phyloP scores from a whole-genome alignment of 2,113 vertebrate species.

The Pelvicachromis taeniatus region DNA sequence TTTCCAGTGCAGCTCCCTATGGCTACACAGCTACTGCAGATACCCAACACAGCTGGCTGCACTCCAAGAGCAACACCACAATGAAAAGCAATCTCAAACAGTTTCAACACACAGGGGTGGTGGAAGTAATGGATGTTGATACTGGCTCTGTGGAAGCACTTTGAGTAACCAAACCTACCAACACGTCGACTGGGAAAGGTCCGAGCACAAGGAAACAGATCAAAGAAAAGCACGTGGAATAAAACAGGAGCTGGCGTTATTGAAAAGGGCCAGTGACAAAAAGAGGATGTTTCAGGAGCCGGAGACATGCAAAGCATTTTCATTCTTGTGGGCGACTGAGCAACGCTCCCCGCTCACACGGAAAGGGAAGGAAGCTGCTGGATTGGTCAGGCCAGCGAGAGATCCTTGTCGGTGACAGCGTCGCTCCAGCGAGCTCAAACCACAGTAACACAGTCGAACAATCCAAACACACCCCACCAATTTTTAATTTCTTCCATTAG shows the following conservation, averaged over 20 bases:
- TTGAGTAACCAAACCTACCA: slow-evolving; percentile 32
- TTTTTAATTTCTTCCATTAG: slow-evolving; percentile 81
- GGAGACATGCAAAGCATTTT: not conserved
- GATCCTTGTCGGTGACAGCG: slow-evolving; percentile 77
- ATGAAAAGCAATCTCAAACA: slow-evolving; percentile 48
- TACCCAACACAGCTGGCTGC: slow-evolving; percentile 51
- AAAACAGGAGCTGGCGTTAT: not conserved
- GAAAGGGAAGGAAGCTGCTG: slow-evolving; percentile 18
- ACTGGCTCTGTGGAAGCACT: slow-evolving; percentile 16
- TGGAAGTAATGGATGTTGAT: slow-evolving; percentile 37
- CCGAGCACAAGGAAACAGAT: not conserved
- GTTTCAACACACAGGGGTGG: slow-evolving; percentile 37
- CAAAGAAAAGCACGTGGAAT: not conserved
- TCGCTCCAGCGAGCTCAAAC: slow-evolving; percentile 74
- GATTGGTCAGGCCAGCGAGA: slow-evolving; percentile 62
- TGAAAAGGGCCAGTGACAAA: not conserved
- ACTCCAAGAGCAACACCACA: slow-evolving; percentile 57
- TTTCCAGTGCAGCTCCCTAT: slow-evolving; percentile 47
- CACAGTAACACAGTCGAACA: slow-evolving; percentile 70
- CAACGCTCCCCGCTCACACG: not conserved
- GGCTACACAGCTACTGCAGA: slow-evolving; percentile 48
- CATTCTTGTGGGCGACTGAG: not conserved
- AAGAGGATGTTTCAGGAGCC: not conserved
- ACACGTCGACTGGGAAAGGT: slow-evolving; percentile 1
- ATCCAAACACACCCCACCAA: slow-evolving; percentile 79